Percentiles rank a stretch among this genome's conserved stretches.
These are phyloP conservation scores for Eolophus roseicapilla DNA, from an alignment of 2,113 vertebrate species.

Conservation along the genomic window DNA sequence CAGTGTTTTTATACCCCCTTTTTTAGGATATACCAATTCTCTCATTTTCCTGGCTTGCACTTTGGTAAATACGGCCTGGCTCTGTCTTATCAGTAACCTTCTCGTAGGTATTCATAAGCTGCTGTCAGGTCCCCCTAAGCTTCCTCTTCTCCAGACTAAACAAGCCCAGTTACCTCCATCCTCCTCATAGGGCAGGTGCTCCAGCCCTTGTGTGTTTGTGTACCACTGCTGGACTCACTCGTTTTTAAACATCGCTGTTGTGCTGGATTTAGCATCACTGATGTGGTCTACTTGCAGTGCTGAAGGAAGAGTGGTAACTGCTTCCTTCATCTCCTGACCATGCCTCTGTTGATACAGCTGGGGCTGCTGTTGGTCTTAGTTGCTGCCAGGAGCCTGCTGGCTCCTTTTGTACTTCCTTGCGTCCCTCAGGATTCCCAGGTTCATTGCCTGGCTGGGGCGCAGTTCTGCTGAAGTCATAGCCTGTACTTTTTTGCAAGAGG, in stretches of 20 bases:
- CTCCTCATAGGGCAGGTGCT: accelerated
- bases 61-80: background rate
- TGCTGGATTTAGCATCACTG: background rate
- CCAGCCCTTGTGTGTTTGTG: background rate
- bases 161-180: background rate
- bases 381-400: background rate
- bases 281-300: background rate
- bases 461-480: background rate
- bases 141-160: background rate
- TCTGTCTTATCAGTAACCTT: background rate
- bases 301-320: background rate
- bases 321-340: background rate
- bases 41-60: accelerated
- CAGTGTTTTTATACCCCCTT: accelerated
- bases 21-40: background rate
- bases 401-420: background rate
- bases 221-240: accelerated
- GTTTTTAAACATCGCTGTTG: background rate
- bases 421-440: background rate
- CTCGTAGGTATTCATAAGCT: background rate
- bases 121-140: background rate
- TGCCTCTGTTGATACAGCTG: background rate
- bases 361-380: background rate
- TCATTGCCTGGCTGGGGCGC: background rate
- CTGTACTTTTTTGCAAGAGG: background rate